phyloP scores from a whole-genome alignment of 2,888 invertebrate species.

The Syritta pipiens region DNA sequence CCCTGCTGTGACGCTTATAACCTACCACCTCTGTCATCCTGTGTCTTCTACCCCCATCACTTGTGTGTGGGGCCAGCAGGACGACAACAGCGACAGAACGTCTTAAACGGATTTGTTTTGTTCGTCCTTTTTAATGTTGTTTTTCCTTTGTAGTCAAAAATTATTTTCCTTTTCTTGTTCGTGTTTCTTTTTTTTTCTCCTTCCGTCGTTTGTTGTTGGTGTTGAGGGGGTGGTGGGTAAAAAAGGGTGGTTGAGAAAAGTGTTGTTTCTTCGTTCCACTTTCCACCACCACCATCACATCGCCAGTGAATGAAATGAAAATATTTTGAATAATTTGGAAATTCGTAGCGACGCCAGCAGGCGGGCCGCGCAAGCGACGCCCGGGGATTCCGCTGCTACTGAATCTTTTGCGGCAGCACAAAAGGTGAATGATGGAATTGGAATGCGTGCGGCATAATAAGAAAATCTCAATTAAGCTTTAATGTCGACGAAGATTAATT shows the following conservation, averaged over 20 bases:
- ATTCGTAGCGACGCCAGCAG: not conserved
- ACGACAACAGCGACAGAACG: slow-evolving; percentile 20
- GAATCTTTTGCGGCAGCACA: slow-evolving; percentile 28
- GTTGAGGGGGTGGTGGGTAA: not conserved
- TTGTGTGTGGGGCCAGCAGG: not conserved
- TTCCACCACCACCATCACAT: not conserved
- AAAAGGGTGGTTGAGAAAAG: not conserved
- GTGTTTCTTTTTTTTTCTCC: not conserved
- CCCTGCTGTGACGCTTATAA: slow-evolving; percentile 48
- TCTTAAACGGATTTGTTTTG: slow-evolving; percentile 53
- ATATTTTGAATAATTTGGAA: slow-evolving; percentile 61
- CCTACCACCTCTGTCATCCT: slow-evolving; percentile 31
- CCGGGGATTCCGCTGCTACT: not conserved
- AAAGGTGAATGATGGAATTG: slow-evolving; percentile 58
- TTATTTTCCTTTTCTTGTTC: slow-evolving; percentile 11
- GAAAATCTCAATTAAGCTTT: slow-evolving; percentile 66
- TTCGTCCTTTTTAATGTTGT: slow-evolving; percentile 51
- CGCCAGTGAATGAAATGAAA: slow-evolving; percentile 42
- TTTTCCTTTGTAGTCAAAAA: slow-evolving; percentile 44
- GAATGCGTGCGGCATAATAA: slow-evolving; percentile 65
- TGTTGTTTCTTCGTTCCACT: not conserved
- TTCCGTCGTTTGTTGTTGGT: not conserved
- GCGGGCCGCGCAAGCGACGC: not conserved
- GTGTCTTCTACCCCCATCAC: not conserved
- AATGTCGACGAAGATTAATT: slow-evolving; percentile 65